Evolutionary conservation across 1,140 invertebrate species (phyloP), one percentile per base, ranked within the genome.

Genomic region (Eurytemora carolleeae): DNA sequence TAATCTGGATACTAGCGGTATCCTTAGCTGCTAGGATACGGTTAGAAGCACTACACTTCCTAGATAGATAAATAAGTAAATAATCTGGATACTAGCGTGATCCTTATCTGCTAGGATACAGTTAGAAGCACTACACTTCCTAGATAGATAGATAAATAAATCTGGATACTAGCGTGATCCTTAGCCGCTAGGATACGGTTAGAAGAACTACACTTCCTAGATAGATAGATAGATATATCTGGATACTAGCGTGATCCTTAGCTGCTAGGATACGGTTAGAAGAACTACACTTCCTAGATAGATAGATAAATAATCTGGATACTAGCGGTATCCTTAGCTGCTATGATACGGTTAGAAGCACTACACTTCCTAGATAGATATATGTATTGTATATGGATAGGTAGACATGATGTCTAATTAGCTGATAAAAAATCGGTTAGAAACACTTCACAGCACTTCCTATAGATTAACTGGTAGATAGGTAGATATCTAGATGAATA

Each of bases 231-330:
- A 99, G 79, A 71, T 89, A 89, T 63, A 99, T 76, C 74, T 98
- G 94, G 68, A 98, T 95, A 0, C 94, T 97, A 56, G 95, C 94
- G 78, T 99, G 92, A 76, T 99, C 95, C 74, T 98, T 98, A 2
- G 95, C 93, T 68, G 89, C 84, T 70, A 99, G 97, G 67, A 99
- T 94, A 65, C 94, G 81, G 76, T 97, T 98, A 67, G 90, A 96
- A 3, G 95, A 89, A 68, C n/a, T n/a, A n/a, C n/a, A n/a, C n/a
- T n/a, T n/a, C n/a, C n/a, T n/a, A n/a, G n/a, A n/a, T n/a, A n/a
- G n/a, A n/a, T n/a, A n/a, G n/a, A n/a, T n/a, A n/a, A n/a, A n/a
- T 89, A 63, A 99, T 76, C 74, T 98, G 94, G 68, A 98, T 95
- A 0, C 94, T 97, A 56, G 95, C 94, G 78, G 98, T 92, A 76